These are phyloP conservation scores for Indri indri DNA, from an alignment of 2,113 vertebrate species.

Conservation along the genomic window DNA sequence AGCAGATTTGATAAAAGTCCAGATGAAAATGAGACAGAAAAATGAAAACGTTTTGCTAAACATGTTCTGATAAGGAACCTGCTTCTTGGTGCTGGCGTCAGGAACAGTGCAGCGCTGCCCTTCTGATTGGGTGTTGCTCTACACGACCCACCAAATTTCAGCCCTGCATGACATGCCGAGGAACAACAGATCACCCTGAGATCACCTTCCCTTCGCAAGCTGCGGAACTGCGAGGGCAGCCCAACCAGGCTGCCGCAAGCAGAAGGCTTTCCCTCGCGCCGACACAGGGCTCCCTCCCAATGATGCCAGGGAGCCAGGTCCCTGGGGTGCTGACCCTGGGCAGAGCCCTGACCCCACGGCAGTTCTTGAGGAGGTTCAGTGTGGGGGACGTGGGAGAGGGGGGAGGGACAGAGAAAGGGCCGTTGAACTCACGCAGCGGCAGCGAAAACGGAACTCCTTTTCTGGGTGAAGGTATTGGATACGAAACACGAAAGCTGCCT, in stretches of 20 bases:
- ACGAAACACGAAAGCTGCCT: not conserved
- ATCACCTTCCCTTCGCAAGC: not conserved
- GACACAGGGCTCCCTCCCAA: not conserved
- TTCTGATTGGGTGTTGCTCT: not conserved
- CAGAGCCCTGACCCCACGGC: too few species aligned
- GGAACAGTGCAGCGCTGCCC: accelerated
- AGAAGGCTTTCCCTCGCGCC: accelerated
- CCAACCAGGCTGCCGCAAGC: accelerated
- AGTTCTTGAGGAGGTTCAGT: not conserved
- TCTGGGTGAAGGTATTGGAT: not conserved
- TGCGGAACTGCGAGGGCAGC: not conserved
- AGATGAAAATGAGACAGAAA: slow-evolving; percentile 46
- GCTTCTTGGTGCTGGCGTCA: not conserved
- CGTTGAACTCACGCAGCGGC: accelerated
- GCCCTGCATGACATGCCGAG: accelerated
- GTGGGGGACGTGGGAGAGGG: too few species aligned
- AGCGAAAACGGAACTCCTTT: accelerated
- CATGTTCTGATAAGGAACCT: not conserved
- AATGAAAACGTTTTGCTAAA: not conserved
- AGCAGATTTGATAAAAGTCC: not conserved
- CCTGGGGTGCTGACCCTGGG: not conserved
- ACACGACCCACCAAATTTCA: not conserved
- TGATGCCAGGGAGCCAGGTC: accelerated
- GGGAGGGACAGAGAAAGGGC: too few species aligned
- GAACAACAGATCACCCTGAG: accelerated